phyloP scores from a whole-genome alignment of 2,113 vertebrate species.

The Scytalopus superciliaris region DNA sequence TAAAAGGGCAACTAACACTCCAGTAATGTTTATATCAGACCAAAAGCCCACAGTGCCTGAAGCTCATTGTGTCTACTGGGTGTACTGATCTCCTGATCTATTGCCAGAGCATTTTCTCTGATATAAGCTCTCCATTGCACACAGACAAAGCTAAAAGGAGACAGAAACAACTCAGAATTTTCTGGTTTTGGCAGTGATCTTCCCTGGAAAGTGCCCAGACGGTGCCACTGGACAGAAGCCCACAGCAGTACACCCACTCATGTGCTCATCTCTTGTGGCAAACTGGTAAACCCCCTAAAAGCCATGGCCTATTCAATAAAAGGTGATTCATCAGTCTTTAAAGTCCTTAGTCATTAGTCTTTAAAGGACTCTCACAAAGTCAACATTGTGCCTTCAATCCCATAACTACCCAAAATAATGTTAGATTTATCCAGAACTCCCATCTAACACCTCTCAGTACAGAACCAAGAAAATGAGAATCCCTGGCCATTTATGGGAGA shows the following conservation, averaged over 20 bases:
- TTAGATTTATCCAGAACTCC: background rate
- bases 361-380: background rate
- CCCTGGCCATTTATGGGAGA: background rate
- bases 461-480: background rate
- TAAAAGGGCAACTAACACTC: background rate
- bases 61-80: fast-evolving
- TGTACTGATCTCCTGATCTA: background rate
- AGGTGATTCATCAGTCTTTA: background rate
- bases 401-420: background rate
- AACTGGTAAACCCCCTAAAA: background rate
- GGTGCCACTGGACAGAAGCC: background rate
- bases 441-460: background rate
- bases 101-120: background rate
- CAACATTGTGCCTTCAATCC: background rate
- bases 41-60: background rate
- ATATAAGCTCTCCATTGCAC: background rate
- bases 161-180: background rate
- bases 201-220: background rate
- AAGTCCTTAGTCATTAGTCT: background rate
- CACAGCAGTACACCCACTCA: background rate
- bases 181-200: background rate
- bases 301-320: background rate
- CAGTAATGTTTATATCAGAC: background rate
- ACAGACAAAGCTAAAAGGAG: background rate
- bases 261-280: background rate